Conservation (phyloP, 2,797 vertebrate species). For the Chaunax sp. region DNA sequence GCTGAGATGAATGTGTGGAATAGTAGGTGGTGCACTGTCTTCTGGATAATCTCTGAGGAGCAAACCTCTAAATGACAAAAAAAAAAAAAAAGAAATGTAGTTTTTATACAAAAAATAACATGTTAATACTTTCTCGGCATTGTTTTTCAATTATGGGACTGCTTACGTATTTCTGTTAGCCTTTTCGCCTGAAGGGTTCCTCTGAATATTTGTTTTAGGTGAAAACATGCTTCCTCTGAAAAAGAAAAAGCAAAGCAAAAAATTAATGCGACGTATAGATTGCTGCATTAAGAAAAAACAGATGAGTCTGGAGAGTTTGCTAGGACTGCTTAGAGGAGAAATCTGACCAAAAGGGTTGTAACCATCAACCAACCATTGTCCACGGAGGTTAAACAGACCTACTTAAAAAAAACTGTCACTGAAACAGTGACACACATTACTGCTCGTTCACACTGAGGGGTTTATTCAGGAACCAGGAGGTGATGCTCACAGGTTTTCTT, state of each 20-base stretch:
- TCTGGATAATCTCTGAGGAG: conserved; percentile 82
- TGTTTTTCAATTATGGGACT: background rate
- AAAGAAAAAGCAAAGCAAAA: conserved; percentile 33
- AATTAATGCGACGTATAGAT: background rate
- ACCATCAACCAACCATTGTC: too few relatives aligned
- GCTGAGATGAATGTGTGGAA: conserved; percentile 61
- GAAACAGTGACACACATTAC: too few relatives aligned
- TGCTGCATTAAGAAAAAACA: conserved; percentile 1
- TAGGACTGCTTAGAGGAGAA: too few relatives aligned
- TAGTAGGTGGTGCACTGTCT: conserved; percentile 75
- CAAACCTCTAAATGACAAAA: conserved; percentile 57
- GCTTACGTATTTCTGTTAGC: conserved; percentile 75
- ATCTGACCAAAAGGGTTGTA: too few relatives aligned
- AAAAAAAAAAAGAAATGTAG: background rate
- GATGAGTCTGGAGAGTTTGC: background rate
- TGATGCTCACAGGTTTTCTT: too few relatives aligned
- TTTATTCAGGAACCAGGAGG: background rate
- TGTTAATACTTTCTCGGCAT: background rate
- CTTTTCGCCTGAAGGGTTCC: conserved; percentile 64
- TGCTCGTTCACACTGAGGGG: background rate
- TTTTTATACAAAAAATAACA: background rate
- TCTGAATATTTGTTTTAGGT: conserved; percentile 83
- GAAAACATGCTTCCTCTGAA: conserved; percentile 86
- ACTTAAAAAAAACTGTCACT: too few relatives aligned
- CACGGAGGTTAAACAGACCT: too few relatives aligned